Base-by-base conservation (phyloP, 2,888 invertebrate genomes). In the Ferdinandea cuprea region DNA sequence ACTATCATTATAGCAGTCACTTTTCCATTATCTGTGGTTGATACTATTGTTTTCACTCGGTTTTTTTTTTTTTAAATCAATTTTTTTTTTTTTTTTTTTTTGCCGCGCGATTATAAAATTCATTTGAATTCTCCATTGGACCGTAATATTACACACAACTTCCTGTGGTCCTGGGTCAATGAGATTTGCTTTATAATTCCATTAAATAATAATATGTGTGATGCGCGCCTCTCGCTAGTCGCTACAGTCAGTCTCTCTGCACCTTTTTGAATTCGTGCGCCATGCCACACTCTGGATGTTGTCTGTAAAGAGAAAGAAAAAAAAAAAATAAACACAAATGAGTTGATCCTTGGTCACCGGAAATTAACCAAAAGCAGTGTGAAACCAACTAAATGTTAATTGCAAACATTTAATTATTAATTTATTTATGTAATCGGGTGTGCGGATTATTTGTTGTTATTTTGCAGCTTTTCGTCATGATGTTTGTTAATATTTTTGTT, bases 281-380 rank as follows among this genome's bases (percentile, higher is more conserved):
- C n/a, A n/a, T n/a, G n/a, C n/a, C n/a, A 48, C 28, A 3, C 21
- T 19, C 19, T 56, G 25, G n/a, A n/a, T n/a, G n/a, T n/a, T 42
- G 37, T 9, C 0, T 37, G 13, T 9, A 19, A n/a, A 30, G 19
- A n/a, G 21, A 30, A 17, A n/a, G 30, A 66, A 25, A 17, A 13
- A 11, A 25, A 32, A 35, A n/a, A 15, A 44, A 21, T 13, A 40
- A 61, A 28, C 21, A 7, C n/a, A n/a, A 15, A 5, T 9, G 40
- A 66, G 19, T 71, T 76, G 65, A 81, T 71, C 65, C 69, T 65
- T 65, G 54, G 28, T 46, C 50, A 59, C 58, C 80, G 80, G 80
- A 81, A 76, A 81, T 81, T 81, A 81, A 81, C 76, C 80, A 35
- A 71, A 65, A 65, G 46, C 80, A 59, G 76, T 69, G 76, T 81